A percentile compares a stretch with the other conserved stretches of the same genome.
Evolutionary conservation across 2,888 invertebrate genomes (phyloP).

Genomic region (Cynaeus angustus): DNA sequence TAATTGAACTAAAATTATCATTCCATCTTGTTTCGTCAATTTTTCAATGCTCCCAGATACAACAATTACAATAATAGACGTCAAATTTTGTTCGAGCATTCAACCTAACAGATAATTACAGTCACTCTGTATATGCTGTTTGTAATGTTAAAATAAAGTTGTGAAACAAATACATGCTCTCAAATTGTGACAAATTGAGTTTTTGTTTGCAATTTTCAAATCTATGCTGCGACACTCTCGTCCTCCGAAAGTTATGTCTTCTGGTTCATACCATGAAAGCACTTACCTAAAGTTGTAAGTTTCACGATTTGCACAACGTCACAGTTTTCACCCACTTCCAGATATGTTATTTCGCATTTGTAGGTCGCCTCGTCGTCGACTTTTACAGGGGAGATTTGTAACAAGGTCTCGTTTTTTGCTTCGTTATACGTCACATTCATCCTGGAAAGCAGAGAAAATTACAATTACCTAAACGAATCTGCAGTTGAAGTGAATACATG

Average conservation of each 20-base stretch:
- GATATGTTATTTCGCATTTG: conserved; percentile 88
- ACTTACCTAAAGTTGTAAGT: conserved; percentile 86
- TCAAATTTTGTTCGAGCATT: too few relatives aligned
- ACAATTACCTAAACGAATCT: conserved; percentile 1
- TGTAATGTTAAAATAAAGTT: too few relatives aligned
- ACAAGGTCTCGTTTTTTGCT: conserved; percentile 78
- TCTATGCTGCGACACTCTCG: neutral
- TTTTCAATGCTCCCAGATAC: too few relatives aligned
- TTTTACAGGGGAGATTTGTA: conserved; percentile 80
- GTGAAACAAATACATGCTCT: too few relatives aligned
- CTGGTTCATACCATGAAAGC: conserved; percentile 6
- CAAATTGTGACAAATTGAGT: too few relatives aligned
- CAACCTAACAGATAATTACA: too few relatives aligned
- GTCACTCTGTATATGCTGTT: too few relatives aligned
- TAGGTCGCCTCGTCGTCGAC: conserved; percentile 86
- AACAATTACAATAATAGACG: too few relatives aligned
- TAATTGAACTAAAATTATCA: too few relatives aligned
- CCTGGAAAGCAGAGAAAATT: conserved; percentile 72
- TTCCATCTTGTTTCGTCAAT: too few relatives aligned
- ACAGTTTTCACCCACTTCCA: conserved; percentile 86
- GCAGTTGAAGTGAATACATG: neutral
- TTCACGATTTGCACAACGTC: conserved; percentile 87
- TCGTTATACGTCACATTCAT: conserved; percentile 80
- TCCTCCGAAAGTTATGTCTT: neutral
- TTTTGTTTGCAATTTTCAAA: neutral